Evolutionary conservation across 2,113 vertebrate genomes (phyloP), one percentile per base, ranked within the genome.

Genomic region (Geococcyx californianus): DNA sequence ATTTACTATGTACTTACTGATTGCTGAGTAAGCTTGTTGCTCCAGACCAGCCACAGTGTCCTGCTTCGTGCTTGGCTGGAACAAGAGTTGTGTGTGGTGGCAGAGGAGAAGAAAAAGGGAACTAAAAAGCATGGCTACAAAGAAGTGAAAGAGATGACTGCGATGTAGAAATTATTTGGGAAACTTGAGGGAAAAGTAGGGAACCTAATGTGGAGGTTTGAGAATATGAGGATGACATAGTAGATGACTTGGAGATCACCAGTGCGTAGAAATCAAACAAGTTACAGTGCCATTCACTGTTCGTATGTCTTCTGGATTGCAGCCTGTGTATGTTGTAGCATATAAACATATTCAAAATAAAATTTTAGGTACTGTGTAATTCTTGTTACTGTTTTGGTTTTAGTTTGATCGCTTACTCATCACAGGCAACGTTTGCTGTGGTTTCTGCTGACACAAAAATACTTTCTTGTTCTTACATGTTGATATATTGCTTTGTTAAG

Each of bases 381-480:
- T 78, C 63, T 51, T 72, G n/a, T 89, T 87, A 84, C 93, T 77
- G 13, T 89, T 90, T 84, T 92, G 28, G 1, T 87, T 67, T 47
- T 20, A 13, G 38, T 63, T 70, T 82, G 66, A 69, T 92, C 0
- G 1, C 80, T 86, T 84, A 70, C 60, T 90, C 59, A 47, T 94
- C 68, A 17, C 2, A 0, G 79, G 83, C 36, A 21, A 74, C 19
- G 76, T 83, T 88, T 38, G 56, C 86, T 82, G 54, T 85, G 58
- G 79, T 79, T 93, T 81, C 86, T 95, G 76, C 92, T 94, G 90
- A 93, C 83, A 93, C 94, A 76, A 94, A 68, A 95, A 84, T 42
- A 55, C 64, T 82, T 93, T 89, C 89, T 55, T 96, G 96, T 95
- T 91, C 89, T 91, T 94, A 95, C 94, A 92, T 8, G 94, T 94